Evolutionary conservation across 2,888 invertebrate genomes (phyloP).

Genomic region (Elegia similella): DNA sequence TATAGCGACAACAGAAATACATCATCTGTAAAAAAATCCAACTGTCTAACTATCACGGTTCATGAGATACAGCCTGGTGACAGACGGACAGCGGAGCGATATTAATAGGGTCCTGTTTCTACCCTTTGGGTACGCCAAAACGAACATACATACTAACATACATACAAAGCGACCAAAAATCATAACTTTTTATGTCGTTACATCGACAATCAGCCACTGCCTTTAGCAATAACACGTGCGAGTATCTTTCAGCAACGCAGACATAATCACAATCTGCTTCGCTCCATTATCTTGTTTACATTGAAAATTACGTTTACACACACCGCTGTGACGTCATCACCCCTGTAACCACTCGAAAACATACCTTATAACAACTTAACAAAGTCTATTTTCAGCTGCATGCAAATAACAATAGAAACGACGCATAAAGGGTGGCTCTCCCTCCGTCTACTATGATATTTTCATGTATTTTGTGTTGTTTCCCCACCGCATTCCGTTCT

Average conservation of each 20-base stretch:
- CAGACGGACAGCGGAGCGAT: too few species aligned
- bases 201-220: not conserved
- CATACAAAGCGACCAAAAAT: too few species aligned
- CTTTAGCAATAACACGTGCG: not conserved
- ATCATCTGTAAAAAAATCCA: too few species aligned
- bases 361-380: not conserved
- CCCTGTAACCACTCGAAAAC: too few species aligned
- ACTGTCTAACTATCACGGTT: too few species aligned
- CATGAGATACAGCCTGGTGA: too few species aligned
- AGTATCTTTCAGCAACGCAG: not conserved
- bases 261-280: not conserved
- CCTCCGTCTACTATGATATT: conserved; percentile 1
- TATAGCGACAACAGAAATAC: too few species aligned
- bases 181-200: too few species aligned
- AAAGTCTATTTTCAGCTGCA: not conserved
- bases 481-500: not conserved
- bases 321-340: conserved; percentile 11
- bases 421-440: not conserved
- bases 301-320: conserved; percentile 15
- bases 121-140: too few species aligned
- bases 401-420: not conserved
- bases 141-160: too few species aligned
- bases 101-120: too few species aligned
- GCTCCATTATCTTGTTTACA: conserved; percentile 16
- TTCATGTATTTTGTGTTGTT: not conserved